phyloP scores from a whole-genome alignment of 2,113 vertebrate species.

The Sclerurus mexicanus region DNA sequence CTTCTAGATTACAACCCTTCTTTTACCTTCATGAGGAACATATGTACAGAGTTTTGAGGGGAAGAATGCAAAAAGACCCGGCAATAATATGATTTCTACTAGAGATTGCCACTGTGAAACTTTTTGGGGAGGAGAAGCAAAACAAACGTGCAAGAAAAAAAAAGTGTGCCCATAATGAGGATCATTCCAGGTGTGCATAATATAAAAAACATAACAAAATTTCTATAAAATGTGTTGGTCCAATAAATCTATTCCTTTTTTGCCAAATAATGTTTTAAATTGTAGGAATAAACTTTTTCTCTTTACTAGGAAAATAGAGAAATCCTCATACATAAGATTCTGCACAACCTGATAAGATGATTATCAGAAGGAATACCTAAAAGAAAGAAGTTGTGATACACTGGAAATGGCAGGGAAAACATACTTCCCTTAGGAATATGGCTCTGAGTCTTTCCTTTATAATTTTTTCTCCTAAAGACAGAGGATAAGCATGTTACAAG shows the following conservation, averaged over 20 bases:
- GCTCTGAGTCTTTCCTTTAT: not conserved
- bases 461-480: not conserved
- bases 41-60: not conserved
- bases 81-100: not conserved
- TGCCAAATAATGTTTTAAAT: not conserved
- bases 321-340: not conserved
- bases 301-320: not conserved
- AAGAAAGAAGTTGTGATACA: not conserved
- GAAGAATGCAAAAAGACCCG: not conserved
- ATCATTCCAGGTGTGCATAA: not conserved
- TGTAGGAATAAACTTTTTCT: not conserved
- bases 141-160: not conserved
- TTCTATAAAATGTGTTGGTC: not conserved
- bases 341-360: not conserved
- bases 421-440: not conserved
- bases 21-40: not conserved
- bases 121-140: not conserved
- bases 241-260: not conserved
- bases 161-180: not conserved
- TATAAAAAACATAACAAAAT: not conserved
- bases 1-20: not conserved
- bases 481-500: not conserved
- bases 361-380: not conserved
- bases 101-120: fast-evolving
- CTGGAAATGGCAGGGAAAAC: not conserved